These are phyloP conservation scores for Machimus rusticus DNA, from an alignment of 2,888 invertebrate genomes.

Conservation along the genomic window DNA sequence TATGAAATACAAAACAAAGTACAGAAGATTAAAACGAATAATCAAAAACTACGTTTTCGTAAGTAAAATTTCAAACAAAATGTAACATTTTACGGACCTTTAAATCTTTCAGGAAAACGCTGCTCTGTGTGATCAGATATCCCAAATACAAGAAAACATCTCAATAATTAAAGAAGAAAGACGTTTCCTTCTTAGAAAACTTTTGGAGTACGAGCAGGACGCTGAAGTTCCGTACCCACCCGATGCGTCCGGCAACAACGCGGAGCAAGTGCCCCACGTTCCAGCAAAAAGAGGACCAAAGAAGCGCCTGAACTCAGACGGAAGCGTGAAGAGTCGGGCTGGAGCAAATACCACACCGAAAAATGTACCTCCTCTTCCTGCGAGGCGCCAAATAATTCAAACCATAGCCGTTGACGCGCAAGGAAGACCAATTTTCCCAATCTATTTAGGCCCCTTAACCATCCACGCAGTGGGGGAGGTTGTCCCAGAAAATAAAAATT, in stretches of 20 bases:
- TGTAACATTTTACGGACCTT: conserved; percentile 25
- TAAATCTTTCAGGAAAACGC: conserved; percentile 74
- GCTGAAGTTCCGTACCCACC: conserved; percentile 49
- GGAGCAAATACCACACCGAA: conserved; percentile 41
- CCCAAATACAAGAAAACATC: conserved; percentile 83
- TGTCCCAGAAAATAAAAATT: conserved; percentile 70
- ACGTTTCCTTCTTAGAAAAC: conserved; percentile 78
- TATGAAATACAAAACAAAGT: conserved; percentile 69
- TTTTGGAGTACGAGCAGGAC: conserved; percentile 73
- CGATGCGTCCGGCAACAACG: neutral
- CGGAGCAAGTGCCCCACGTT: conserved; percentile 39
- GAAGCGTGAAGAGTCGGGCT: conserved; percentile 36
- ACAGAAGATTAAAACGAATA: conserved; percentile 69
- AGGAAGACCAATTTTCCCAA: conserved; percentile 77
- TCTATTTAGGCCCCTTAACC: conserved; percentile 67
- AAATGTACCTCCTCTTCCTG: conserved; percentile 41
- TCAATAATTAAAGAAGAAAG: conserved; percentile 83
- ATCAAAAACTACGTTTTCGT: conserved; percentile 74
- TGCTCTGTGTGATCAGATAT: conserved; percentile 87
- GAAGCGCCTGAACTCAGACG: conserved; percentile 52
- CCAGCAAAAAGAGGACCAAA: conserved; percentile 55
- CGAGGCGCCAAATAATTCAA: conserved; percentile 57
- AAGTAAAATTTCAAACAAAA: conserved; percentile 57
- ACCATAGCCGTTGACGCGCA: conserved; percentile 55
- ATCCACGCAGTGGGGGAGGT: conserved; percentile 81